A percentile compares a stretch with the other conserved stretches of the same genome.
Evolutionary conservation across 92 coral and sea anemone genomes (phyloP).

Genomic region (Galaxea fascicularis): DNA sequence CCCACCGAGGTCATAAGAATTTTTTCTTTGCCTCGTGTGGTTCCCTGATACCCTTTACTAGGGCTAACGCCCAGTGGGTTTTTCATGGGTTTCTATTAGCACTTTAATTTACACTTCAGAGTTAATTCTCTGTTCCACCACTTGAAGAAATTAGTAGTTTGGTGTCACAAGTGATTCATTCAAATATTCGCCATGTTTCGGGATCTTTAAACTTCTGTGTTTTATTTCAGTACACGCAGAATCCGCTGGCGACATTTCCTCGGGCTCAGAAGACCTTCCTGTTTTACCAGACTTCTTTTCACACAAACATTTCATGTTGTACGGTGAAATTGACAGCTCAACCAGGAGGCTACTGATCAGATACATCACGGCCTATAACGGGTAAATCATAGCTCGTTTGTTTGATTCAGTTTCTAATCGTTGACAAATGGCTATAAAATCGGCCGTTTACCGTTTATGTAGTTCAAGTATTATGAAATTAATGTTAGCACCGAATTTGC

Average conservation of each 20-base stretch:
- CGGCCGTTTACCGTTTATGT: no score
- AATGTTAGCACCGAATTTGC: no score
- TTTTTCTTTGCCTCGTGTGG: no score
- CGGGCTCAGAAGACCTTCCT: slow-evolving; percentile 80
- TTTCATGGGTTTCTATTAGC: no score
- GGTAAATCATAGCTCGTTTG: slow-evolving; percentile 51
- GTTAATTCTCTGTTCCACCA: no score
- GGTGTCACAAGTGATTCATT: not conserved
- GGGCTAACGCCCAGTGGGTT: no score
- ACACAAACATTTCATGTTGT: slow-evolving; percentile 86
- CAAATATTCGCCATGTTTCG: not conserved
- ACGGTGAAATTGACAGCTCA: slow-evolving; percentile 88
- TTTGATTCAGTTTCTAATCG: not conserved
- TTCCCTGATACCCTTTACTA: no score
- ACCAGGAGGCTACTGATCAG: slow-evolving; percentile 87
- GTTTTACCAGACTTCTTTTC: slow-evolving; percentile 95
- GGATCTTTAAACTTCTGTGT: no score
- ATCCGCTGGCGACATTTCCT: slow-evolving; percentile 29
- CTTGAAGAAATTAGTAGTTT: no score
- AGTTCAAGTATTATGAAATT: no score
- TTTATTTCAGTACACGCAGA: slow-evolving; percentile 19
- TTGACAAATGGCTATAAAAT: not conserved
- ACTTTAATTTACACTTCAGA: no score
- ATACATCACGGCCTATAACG: slow-evolving; percentile 92
- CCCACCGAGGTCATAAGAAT: no score